Base-by-base conservation (phyloP, 2,888 invertebrate species). In the Prosapia bicincta region DNA sequence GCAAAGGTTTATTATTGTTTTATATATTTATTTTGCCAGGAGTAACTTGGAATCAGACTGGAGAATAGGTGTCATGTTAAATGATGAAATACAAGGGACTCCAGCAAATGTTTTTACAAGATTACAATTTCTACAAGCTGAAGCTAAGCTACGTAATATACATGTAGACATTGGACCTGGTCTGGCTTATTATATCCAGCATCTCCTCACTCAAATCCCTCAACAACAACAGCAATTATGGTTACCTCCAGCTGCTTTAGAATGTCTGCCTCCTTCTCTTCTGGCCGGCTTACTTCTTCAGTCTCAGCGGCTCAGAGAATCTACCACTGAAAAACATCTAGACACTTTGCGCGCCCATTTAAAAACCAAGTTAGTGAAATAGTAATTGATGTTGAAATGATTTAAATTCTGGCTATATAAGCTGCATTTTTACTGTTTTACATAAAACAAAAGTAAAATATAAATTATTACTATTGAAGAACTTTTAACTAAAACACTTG, bases 171-270 rank as follows among this genome's bases (percentile, higher is more conserved):
- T 76, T n/a, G 78, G 73, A 15, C 72, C 74, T 77, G 82, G 83
- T 23, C 73, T 82, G 20, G 77, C 80, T 9, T 75, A 80, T 73
- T 81, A 81, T 68, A 66, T 81, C 69, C 81, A 79, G 68, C 78
- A 77, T 24, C 80, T 80, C 66, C 74, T 82, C 24, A 78, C 71
- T 13, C 15, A 3, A 24, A 26, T 30, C 1, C 65, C 25, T 26
- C n/a, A 54, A 2, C 54, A 54, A 20, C 87, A 87, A 66, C 87
- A 86, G 72, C 84, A 84, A 69, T 83, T 78, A 5, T 78, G 83
- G 25, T 84, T 86, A 78, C 88, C 89, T 0, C 84, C 86, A 70
- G 83, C 84, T 23, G 83, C 85, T 20, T 81, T 89, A 9, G 83
- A 86, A 15, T 83, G 85, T 13, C 85, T 89, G 3, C 82, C 85